These are phyloP conservation scores for Dendrophyllia cribrosa DNA, from an alignment of 64 coral and sea anemone species.

Conservation along the genomic window DNA sequence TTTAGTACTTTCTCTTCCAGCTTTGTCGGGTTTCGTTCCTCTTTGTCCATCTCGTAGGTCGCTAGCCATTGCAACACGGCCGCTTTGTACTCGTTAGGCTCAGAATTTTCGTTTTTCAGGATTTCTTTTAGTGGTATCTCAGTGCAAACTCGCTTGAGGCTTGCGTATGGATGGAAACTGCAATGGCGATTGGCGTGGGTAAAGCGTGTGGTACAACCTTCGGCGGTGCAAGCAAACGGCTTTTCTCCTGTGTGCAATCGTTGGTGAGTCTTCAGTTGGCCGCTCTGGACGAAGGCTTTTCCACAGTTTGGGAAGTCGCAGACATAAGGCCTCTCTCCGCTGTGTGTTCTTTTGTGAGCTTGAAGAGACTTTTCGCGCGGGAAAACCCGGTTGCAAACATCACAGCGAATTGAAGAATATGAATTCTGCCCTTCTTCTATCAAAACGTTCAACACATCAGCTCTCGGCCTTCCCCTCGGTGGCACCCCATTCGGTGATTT, in stretches of 20 bases:
- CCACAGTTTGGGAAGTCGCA: conserved; percentile 99
- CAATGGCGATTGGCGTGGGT: conserved; percentile 99
- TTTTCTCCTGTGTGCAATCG: conserved; percentile 95
- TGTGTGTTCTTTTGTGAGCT: conserved; percentile 99
- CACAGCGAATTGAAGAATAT: conserved; percentile 98
- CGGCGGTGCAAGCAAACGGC: conserved; percentile 87
- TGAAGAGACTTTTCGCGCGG: conserved; percentile 99
- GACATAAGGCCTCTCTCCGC: conserved; percentile 94
- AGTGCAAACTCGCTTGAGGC: conserved; percentile 75
- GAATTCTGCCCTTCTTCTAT: conserved; percentile 92
- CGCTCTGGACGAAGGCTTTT: conserved; percentile 98
- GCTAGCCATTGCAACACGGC: conserved; percentile 92
- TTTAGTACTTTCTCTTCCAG: conserved; percentile 83
- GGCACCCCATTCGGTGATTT: conserved; percentile 80
- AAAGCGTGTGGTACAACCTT: conserved; percentile 90
- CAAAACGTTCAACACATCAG: conserved; percentile 88
- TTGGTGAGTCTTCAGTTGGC: conserved; percentile 98
- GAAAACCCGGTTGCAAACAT: conserved; percentile 98
- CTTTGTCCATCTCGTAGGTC: conserved; percentile 92
- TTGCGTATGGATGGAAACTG: conserved; percentile 87
- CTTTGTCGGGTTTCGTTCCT: conserved; percentile 84
- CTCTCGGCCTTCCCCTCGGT: conserved; percentile 94
- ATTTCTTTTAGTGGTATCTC: conserved; percentile 94
- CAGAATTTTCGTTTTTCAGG: conserved; percentile 90
- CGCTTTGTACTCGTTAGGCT: conserved; percentile 87